A percentile compares a stretch with the other conserved stretches of the same genome.
phyloP scores from a whole-genome alignment of 2,797 vertebrate genomes.

The Zalophus californianus region DNA sequence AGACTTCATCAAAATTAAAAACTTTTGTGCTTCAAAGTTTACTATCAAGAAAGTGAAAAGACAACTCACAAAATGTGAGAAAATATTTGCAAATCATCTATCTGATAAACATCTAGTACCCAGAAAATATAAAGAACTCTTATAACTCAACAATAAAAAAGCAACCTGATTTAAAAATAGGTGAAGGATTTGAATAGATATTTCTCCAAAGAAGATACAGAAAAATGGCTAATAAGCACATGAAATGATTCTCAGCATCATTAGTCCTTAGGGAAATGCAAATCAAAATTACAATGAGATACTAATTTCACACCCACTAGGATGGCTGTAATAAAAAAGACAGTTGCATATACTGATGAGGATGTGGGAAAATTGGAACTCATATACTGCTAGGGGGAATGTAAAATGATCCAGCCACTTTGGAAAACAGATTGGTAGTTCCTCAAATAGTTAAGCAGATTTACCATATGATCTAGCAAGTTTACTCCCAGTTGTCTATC shows the following conservation, averaged over 20 bases:
- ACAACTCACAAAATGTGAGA: not conserved
- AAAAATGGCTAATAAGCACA: not conserved
- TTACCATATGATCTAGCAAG: not conserved
- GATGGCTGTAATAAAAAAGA: not conserved
- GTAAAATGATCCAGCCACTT: not conserved
- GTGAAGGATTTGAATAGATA: not conserved
- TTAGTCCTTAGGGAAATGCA: not conserved
- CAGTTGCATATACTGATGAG: not conserved
- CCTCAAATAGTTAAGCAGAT: not conserved
- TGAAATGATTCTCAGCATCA: not conserved
- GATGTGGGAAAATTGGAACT: not conserved
- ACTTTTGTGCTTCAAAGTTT: not conserved
- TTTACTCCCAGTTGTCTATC: not conserved
- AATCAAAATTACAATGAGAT: not conserved
- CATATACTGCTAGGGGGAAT: not conserved
- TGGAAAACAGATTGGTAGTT: not conserved
- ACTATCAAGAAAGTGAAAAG: not conserved
- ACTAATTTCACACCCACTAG: not conserved
- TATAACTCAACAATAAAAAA: not conserved
- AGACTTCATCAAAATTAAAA: not conserved
- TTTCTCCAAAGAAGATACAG: not conserved
- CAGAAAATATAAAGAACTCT: not conserved
- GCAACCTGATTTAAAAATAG: not conserved
- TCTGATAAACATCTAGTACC: not conserved
- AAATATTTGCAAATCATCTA: not conserved